Percentiles rank a stretch among this genome's conserved stretches.
These are phyloP conservation scores for Etheostoma cragini DNA, from an alignment of 2,113 vertebrate genomes.

Conservation along the genomic window DNA sequence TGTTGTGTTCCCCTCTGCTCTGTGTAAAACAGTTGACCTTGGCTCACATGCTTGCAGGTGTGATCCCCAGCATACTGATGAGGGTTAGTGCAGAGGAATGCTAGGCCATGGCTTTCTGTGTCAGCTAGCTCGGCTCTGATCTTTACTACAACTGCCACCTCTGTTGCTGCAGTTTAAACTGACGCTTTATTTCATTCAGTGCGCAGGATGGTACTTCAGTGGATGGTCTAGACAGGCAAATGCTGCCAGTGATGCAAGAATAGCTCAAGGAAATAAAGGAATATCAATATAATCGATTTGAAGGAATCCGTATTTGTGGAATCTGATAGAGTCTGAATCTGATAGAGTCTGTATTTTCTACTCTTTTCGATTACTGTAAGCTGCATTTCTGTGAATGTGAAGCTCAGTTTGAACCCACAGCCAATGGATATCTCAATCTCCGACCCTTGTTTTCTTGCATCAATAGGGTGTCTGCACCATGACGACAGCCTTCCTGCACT, in stretches of 20 bases:
- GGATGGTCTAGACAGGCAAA: slow-evolving; percentile 36
- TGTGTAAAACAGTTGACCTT: slow-evolving; percentile 76
- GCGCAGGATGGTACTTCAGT: slow-evolving; percentile 18
- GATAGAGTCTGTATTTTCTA: too few species aligned
- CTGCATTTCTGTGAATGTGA: neutral
- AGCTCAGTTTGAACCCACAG: neutral
- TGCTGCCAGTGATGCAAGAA: slow-evolving; percentile 15
- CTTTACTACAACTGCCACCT: slow-evolving; percentile 47
- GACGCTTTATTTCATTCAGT: slow-evolving; percentile 46
- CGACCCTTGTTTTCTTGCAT: slow-evolving; percentile 56
- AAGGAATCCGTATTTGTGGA: slow-evolving; percentile 28
- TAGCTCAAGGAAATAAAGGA: slow-evolving; percentile 32
- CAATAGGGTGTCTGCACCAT: slow-evolving; percentile 95
- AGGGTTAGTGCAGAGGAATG: slow-evolving; percentile 63
- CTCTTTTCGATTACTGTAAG: neutral
- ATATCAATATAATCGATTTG: slow-evolving; percentile 34
- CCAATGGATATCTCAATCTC: neutral
- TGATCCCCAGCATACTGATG: slow-evolving; percentile 76
- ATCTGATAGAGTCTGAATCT: slow-evolving; percentile 21
- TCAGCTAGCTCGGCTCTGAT: slow-evolving; percentile 62
- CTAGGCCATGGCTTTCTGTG: slow-evolving; percentile 52
- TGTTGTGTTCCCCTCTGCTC: slow-evolving; percentile 48
- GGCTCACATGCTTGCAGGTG: slow-evolving; percentile 74
- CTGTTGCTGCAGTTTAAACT: slow-evolving; percentile 52
- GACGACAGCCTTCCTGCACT: slow-evolving; percentile 98